Percentiles rank a stretch among this genome's conserved stretches.
phyloP scores from a whole-genome alignment of 2,888 invertebrate genomes.

The Polyploca ridens region DNA sequence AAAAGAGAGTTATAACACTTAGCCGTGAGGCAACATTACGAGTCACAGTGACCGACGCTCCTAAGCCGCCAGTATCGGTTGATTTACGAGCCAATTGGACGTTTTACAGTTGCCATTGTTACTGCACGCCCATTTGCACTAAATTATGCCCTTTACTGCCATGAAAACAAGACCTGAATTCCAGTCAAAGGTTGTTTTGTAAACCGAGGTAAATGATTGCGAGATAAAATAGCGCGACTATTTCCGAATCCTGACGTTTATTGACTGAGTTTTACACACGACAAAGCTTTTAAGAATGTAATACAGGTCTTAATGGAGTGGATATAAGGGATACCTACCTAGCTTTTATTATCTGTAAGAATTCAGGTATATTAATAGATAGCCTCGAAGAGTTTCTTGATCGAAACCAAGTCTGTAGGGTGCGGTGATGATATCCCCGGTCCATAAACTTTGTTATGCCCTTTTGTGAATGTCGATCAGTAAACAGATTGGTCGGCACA shows the following conservation, averaged over 20 bases:
- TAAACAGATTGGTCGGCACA: no score
- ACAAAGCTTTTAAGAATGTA: not conserved
- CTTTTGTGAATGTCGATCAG: no score
- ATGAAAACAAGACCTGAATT: conserved; percentile 33
- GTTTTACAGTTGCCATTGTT: conserved; percentile 20
- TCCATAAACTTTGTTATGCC: no score
- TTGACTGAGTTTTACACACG: not conserved
- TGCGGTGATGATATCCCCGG: no score
- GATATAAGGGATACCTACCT: no score
- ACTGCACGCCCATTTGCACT: conserved; percentile 22
- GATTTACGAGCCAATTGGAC: conserved; percentile 29
- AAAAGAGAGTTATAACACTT: not conserved
- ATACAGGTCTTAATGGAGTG: not conserved
- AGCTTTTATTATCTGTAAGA: no score
- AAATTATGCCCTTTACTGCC: conserved; percentile 36
- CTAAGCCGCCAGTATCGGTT: conserved; percentile 1
- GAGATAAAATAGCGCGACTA: conserved; percentile 19
- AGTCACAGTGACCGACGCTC: not conserved
- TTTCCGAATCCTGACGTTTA: conserved; percentile 20
- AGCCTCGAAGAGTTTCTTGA: no score
- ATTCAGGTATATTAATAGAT: no score
- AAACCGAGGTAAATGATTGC: conserved; percentile 21
- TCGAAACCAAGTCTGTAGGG: no score
- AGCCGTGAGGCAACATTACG: not conserved
- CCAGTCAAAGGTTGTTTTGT: conserved; percentile 23